Percentiles rank a stretch among this genome's conserved stretches.
phyloP scores from a whole-genome alignment of 2,113 vertebrate genomes.

The Cacatua alba region DNA sequence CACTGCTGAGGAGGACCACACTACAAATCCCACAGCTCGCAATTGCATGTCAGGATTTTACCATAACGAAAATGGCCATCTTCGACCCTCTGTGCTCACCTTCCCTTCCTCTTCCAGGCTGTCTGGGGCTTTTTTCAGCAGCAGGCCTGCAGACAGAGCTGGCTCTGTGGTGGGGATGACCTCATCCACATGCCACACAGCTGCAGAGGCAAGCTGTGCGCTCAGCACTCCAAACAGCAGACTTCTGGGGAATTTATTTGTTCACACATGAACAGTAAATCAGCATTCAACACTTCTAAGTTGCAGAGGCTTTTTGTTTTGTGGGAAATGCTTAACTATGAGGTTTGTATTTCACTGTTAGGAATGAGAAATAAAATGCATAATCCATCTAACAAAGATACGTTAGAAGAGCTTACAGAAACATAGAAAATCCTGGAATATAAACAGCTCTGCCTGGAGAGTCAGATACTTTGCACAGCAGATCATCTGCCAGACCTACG shows the following conservation, averaged over 20 bases:
- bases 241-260: constrained; percentile 38
- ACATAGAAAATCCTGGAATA: not conserved
- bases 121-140: constrained; percentile 22
- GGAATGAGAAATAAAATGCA: constrained; percentile 17
- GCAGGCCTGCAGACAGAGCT: constrained; percentile 45
- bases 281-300: not conserved
- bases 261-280: constrained; percentile 59
- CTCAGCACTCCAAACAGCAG: not conserved
- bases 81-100: not conserved
- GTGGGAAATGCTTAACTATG: constrained; percentile 43
- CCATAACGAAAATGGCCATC: not conserved
- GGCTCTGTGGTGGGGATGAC: constrained; percentile 39
- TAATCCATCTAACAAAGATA: constrained; percentile 36
- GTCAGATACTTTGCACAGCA: not conserved
- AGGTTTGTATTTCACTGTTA: constrained; percentile 42
- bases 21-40: not conserved
- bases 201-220: constrained; percentile 28
- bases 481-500: not conserved
- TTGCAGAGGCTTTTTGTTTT: not conserved
- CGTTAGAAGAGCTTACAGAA: not conserved
- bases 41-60: not conserved
- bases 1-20: not conserved
- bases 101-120: constrained; percentile 39
- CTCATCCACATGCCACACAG: constrained; percentile 40
- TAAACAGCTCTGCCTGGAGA: constrained; percentile 5